Evolutionary conservation across 2,797 vertebrate genomes (phyloP), one percentile per base, ranked within the genome.

Genomic region (Enteromius trimaculatus): DNA sequence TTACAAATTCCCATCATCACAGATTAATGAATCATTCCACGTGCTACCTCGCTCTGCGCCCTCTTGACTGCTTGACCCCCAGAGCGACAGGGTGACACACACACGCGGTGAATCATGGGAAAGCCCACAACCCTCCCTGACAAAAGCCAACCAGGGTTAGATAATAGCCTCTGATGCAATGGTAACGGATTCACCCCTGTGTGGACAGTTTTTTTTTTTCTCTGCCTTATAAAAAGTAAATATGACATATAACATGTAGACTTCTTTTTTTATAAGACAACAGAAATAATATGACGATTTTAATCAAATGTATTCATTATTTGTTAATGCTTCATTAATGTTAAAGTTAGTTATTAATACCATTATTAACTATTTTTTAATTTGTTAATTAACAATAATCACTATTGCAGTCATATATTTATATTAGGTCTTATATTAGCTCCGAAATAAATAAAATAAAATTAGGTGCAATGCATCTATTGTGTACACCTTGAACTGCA

Each of bases 91-190:
- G 37, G 86, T 94, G 92, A 94, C 91, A 93, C 91, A 94, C 58
- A 60, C 42, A 44, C 42, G 42, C 89, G 55, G 89, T 92, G 93
- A 94, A 90, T 93, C 93, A 93, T 91, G 90, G 92, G 92, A 89
- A 94, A 92, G 89, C 93, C 93, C 92, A 89, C 88, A 85, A 84
- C 91, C 90, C 88, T 90, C 89, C 86, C 77, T 49, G 64, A 77
- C 65, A 86, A 86, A 70, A 87, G 90, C 87, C 80, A 42, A 68
- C 39, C 26, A 64, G 53, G 31, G 55, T 81, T 68, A 80, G 58
- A 86, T 66, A 86, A 64, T 71, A 39, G 69, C 74, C 47, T 81
- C 62, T 17, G 80, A 86, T 77, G 84, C 80, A 86, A 75, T 19
- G 23, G 80, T 11, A 74, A 75, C 19, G 37, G 3, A 69, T 31